Conservation (phyloP, 2,888 invertebrate species). For the Acleris sparsana region DNA sequence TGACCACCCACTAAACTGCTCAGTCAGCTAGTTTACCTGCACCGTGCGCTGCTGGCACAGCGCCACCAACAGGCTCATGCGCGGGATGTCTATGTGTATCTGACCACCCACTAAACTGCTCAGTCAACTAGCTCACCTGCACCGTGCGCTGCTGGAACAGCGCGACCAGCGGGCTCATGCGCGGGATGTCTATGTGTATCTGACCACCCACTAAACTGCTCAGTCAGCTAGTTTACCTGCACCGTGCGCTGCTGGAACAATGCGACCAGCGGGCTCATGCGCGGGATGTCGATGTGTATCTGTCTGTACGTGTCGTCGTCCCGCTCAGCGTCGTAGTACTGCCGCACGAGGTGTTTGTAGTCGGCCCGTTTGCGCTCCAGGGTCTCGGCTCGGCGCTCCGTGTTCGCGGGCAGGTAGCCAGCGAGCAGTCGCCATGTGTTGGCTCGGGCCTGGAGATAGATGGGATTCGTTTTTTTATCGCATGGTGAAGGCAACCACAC, state of each 20-base stretch:
- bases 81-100: constrained; percentile 98
- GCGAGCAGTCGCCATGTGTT: constrained; percentile 87
- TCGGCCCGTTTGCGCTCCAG: constrained; percentile 96
- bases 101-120: constrained; percentile 40
- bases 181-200: constrained; percentile 98
- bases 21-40: neutral
- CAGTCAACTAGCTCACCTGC: constrained; percentile 61
- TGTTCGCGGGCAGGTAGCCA: constrained; percentile 96
- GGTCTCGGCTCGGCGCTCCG: constrained; percentile 93
- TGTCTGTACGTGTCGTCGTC: constrained; percentile 94
- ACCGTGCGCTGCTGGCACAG: constrained; percentile 94
- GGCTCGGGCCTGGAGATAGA: constrained; percentile 77
- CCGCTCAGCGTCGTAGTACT: constrained; percentile 95
- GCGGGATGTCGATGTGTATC: constrained; percentile 99
- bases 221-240: constrained; percentile 61
- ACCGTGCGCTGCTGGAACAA: constrained; percentile 98
- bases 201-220: no score
- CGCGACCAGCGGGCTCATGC: constrained; percentile 99
- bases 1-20: no score
- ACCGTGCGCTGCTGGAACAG: constrained; percentile 98
- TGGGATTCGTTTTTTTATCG: no score
- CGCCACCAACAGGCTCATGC: constrained; percentile 98
- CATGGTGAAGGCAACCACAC: no score
- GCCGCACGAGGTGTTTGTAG: constrained; percentile 96
- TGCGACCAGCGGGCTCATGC: constrained; percentile 99